phyloP scores from a whole-genome alignment of 2,113 vertebrate genomes.

The Lates calcarifer region DNA sequence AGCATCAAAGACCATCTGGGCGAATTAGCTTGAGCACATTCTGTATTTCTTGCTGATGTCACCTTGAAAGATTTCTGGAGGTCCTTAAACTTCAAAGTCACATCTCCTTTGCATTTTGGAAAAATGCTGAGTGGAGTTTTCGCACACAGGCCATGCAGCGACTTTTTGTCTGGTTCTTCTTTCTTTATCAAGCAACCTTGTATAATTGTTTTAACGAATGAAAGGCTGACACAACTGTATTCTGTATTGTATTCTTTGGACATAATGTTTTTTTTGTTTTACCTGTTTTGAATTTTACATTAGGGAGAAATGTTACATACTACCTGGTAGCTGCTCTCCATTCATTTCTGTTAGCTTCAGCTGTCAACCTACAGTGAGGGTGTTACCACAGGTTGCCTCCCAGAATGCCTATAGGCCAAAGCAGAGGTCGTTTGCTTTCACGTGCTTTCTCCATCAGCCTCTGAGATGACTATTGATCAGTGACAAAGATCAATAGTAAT shows the following conservation, averaged over 20 bases:
- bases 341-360: not conserved
- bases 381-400: not conserved
- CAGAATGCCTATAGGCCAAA: not conserved
- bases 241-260: no score
- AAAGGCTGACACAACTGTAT: not conserved
- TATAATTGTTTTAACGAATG: not conserved
- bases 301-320: not conserved
- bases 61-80: not conserved
- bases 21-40: not conserved
- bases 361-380: not conserved
- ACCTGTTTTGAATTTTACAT: no score
- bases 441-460: constrained; percentile 13
- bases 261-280: no score
- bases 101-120: not conserved
- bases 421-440: constrained; percentile 14
- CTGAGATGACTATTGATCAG: constrained; percentile 48
- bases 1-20: not conserved
- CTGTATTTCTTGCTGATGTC: not conserved
- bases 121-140: not conserved
- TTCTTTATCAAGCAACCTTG: not conserved
- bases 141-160: not conserved
- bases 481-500: constrained; percentile 22
- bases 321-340: not conserved
- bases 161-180: not conserved
- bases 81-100: constrained; percentile 1